Percentiles rank a stretch among this genome's conserved stretches.
phyloP scores from a whole-genome alignment of 2,888 invertebrate genomes.

The Siphlonurus alternatus region DNA sequence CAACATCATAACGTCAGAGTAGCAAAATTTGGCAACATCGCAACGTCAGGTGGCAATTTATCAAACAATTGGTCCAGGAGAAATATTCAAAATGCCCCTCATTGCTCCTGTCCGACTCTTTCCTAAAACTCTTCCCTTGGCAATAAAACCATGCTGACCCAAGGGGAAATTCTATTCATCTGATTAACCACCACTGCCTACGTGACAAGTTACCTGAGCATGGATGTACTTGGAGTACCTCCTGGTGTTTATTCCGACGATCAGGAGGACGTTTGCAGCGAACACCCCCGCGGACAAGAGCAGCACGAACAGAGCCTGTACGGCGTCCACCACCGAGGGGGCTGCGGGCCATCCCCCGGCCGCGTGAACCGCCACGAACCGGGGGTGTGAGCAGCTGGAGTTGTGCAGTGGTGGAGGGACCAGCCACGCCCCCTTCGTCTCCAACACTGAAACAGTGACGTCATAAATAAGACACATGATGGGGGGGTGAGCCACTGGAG shows the following conservation, averaged over 20 bases:
- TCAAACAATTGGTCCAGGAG: no score
- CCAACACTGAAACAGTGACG: conserved; percentile 31
- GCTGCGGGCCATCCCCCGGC: conserved; percentile 22
- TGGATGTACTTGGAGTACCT: conserved; percentile 73
- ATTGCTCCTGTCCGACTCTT: no score
- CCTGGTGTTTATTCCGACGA: conserved; percentile 68
- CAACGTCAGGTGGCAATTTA: neutral
- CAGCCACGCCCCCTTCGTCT: conserved; percentile 52
- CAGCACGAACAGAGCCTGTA: conserved; percentile 61
- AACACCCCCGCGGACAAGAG: conserved; percentile 61
- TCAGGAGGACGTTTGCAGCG: conserved; percentile 60
- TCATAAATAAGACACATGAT: no score
- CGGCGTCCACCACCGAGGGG: conserved; percentile 32
- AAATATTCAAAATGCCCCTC: no score
- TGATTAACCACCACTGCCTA: no score
- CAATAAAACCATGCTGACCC: no score
- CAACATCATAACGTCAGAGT: no score
- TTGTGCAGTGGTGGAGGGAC: conserved; percentile 66
- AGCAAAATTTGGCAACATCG: neutral
- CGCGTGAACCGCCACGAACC: conserved; percentile 36
- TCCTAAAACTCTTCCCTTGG: no score
- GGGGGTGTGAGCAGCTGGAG: conserved; percentile 63
- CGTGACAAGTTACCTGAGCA: conserved; percentile 74
- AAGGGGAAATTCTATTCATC: no score
- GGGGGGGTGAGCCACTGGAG: no score